A percentile compares a stretch with the other conserved stretches of the same genome.
phyloP scores from a whole-genome alignment of 1,140 invertebrate species.

The Lethrus apterus region DNA sequence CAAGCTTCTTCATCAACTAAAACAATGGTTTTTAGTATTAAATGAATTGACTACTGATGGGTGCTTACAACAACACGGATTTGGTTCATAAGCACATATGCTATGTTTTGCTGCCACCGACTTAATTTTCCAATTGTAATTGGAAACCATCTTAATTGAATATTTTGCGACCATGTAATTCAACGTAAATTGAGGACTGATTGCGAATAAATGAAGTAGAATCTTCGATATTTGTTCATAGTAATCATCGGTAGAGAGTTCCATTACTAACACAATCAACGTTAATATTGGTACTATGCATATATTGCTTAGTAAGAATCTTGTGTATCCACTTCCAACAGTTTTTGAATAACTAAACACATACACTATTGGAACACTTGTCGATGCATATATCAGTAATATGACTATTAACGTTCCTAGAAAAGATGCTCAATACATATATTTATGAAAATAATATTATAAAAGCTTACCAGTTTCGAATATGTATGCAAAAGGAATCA shows the following conservation, averaged over 20 bases:
- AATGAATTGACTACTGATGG: too few relatives aligned
- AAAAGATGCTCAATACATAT: background rate
- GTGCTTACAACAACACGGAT: slow-evolving; percentile 1
- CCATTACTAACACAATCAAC: background rate
- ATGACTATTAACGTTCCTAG: background rate
- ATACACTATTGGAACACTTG: background rate
- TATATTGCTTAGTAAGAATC: background rate
- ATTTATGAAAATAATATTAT: background rate
- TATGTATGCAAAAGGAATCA: background rate
- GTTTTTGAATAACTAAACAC: background rate
- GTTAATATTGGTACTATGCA: background rate
- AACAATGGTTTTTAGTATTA: too few relatives aligned
- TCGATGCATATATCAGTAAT: background rate
- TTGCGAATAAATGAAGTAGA: background rate
- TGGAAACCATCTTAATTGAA: background rate
- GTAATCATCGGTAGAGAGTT: background rate
- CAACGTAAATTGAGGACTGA: background rate
- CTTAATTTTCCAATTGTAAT: slow-evolving; percentile 8
- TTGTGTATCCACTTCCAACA: background rate
- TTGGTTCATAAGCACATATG: background rate
- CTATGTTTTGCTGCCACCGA: background rate
- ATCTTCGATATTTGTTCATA: too few relatives aligned
- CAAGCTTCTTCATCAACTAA: too few relatives aligned
- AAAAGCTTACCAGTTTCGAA: background rate
- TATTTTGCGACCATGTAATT: background rate